Conservation (phyloP, 2,113 vertebrate species). For the Vidua chalybeata region DNA sequence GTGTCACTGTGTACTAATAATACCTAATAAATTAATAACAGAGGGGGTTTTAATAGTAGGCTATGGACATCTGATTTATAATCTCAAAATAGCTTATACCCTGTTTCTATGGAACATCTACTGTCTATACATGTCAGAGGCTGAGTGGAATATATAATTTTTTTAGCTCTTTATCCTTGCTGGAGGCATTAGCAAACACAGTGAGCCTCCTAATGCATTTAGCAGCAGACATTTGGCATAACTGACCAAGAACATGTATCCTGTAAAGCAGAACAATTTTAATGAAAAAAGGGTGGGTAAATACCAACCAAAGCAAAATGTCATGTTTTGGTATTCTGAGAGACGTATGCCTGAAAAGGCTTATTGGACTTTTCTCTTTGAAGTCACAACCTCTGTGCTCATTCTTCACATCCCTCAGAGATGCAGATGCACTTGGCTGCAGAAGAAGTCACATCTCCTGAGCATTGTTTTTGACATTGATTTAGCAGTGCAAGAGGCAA, state of each 20-base stretch:
- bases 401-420: background rate
- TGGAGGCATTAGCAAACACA: background rate
- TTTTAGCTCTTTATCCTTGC: slow-evolving; percentile 1
- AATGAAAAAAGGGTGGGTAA: background rate
- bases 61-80: background rate
- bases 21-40: background rate
- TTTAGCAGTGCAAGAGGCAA: background rate
- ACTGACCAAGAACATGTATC: background rate
- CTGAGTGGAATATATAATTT: background rate
- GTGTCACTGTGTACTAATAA: background rate
- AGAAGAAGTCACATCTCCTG: background rate
- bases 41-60: background rate
- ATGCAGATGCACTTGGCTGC: background rate
- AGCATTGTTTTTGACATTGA: background rate
- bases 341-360: background rate
- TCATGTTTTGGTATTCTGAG: background rate
- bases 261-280: background rate
- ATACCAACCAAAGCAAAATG: background rate
- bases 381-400: background rate
- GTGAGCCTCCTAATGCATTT: background rate
- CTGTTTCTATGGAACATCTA: background rate
- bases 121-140: background rate
- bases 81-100: background rate
- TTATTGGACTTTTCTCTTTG: background rate
- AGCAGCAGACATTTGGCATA: background rate